Base-by-base conservation (phyloP, 2,888 invertebrate species). In the Synanthedon myopaeformis region DNA sequence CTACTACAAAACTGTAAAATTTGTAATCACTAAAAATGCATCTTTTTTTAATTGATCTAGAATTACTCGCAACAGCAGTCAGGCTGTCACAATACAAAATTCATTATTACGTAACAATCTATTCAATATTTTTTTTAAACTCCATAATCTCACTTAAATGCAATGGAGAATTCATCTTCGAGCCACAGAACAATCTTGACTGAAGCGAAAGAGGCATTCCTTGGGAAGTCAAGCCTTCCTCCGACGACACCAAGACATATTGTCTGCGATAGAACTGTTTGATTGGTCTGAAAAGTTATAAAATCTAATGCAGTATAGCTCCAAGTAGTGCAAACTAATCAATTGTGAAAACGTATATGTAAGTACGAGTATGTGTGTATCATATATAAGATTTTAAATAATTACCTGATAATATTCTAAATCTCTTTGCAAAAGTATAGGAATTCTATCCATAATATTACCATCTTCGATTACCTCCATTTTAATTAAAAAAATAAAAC, bases 401-500 rank as follows among this genome's bases (percentile, higher is more conserved):
- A 5, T 70, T 76, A 93, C 94, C 90, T 93, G 92, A 83, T 95
- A 95, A 81, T 94, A 95, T 70, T 94, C 93, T 79, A 94, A 89
- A 78, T 95, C 95, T 55, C 95, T 86, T 80, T 95, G 94, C 56
- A 95, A 87, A 52, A 95, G 83, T 65, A 95, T 94, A 59, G 93
- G 92, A 61, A 95, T 94, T 62, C 94, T 90, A 76, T 95, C 95
- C 91, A 95, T 94, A 78, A 95, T 91, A 89, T 95, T 95, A 14
- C 95, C 95, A 90, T 95, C 95, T 90, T 95, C 95, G 88, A 95
- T 94, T 49, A 95, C 93, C 82, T 95, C 95, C 95, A 94, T 95
- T 66, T 72, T 80, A 57, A 1, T 14, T 49, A 52, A 54, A 28
- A 23, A 35, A 35, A 35, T 35, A 35, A 35, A 35, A 35, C 35